Evolutionary conservation across 2,113 vertebrate genomes (phyloP).

Genomic region (Illadopsis cleaveri): DNA sequence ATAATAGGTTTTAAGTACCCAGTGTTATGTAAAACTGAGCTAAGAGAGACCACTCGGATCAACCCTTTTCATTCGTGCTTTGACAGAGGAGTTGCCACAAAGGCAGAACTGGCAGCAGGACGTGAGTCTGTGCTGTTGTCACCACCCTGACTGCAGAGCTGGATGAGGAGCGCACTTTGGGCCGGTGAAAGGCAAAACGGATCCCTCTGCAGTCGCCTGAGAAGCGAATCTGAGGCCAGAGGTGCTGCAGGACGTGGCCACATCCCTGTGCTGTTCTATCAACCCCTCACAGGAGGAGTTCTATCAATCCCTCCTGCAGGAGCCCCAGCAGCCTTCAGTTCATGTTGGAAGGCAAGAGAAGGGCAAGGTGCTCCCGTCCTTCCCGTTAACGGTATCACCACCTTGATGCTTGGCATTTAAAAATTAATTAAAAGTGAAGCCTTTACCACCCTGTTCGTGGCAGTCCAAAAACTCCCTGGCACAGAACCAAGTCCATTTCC

Average conservation of each 20-base stretch:
- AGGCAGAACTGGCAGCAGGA: background rate
- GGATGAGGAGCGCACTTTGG: background rate
- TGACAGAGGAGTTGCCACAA: background rate
- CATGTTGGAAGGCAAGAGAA: background rate
- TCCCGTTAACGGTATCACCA: background rate
- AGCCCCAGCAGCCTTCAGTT: background rate
- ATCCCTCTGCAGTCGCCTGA: background rate
- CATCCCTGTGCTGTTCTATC: background rate
- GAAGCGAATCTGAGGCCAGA: background rate
- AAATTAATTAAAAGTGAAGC: slow-evolving; percentile 23
- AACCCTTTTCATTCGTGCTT: background rate
- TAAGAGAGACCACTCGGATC: background rate
- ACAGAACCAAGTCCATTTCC: background rate
- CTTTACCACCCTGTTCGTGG: background rate
- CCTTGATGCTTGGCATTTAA: background rate
- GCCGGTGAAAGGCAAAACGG: background rate
- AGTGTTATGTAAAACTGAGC: background rate
- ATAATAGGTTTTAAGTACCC: background rate
- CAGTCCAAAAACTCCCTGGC: background rate
- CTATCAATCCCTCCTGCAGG: too few relatives aligned
- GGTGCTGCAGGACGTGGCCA: background rate
- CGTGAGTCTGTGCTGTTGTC: fast-evolving
- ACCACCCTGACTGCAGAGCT: fast-evolving
- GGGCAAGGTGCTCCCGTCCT: background rate
- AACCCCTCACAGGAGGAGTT: background rate